Conservation (phyloP, 2,113 vertebrate genomes). For the Delphinus delphis region DNA sequence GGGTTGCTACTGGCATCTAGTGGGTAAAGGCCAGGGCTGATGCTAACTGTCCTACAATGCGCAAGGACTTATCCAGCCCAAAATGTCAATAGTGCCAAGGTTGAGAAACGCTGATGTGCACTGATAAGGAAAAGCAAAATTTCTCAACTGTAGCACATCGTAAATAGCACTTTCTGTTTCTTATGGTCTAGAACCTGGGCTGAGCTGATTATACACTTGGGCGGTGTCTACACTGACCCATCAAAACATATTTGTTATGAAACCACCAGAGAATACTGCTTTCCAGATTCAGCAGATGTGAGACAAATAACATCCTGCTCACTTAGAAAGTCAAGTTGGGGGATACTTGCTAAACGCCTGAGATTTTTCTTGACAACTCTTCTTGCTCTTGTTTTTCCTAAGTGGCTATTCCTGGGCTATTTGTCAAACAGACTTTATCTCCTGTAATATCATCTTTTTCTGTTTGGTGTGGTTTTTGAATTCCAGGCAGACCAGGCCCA, state of each 20-base stretch:
- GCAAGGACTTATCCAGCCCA: not conserved
- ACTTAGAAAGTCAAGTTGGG: not conserved
- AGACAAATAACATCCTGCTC: constrained; percentile 55
- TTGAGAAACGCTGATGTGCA: not conserved
- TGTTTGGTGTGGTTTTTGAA: constrained; percentile 63
- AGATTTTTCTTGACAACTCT: constrained; percentile 32
- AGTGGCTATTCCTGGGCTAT: constrained; percentile 34
- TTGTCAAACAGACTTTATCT: constrained; percentile 66
- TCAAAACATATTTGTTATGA: constrained; percentile 37
- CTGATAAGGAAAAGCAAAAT: not conserved
- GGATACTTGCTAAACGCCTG: not conserved
- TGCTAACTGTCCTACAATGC: not conserved
- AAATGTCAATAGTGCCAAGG: not conserved
- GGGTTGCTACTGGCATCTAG: not conserved
- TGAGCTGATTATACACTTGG: not conserved
- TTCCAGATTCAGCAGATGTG: constrained; percentile 48
- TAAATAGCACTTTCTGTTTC: not conserved
- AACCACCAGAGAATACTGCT: constrained; percentile 29
- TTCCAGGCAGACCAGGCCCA: constrained; percentile 66
- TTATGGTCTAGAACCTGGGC: not conserved
- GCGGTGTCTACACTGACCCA: not conserved
- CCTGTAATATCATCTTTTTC: constrained; percentile 64
- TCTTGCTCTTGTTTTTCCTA: constrained; percentile 42
- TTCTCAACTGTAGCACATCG: not conserved
- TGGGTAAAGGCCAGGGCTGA: not conserved